Conservation (phyloP, 1,140 invertebrate genomes). For the Lepidurus couesii region DNA sequence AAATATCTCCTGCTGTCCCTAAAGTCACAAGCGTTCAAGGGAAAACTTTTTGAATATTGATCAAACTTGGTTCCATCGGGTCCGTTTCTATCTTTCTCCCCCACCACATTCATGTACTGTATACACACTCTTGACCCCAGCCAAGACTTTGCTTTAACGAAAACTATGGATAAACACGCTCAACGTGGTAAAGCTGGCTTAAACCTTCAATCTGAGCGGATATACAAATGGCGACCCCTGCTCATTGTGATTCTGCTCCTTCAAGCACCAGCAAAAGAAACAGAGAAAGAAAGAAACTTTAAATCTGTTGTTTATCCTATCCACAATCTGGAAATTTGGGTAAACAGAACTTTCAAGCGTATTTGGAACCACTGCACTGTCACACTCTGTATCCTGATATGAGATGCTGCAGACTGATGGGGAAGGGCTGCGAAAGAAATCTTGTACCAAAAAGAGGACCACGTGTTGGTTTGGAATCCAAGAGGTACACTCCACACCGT, state of each 20-base stretch:
- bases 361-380: background rate
- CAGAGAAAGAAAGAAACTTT: too few relatives aligned
- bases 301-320: too few relatives aligned
- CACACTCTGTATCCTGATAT: background rate
- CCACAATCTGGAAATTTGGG: too few relatives aligned
- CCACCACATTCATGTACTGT: background rate
- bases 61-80: background rate
- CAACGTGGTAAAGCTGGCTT: background rate
- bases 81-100: background rate
- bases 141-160: background rate
- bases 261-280: too few relatives aligned
- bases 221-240: too few relatives aligned
- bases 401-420: background rate
- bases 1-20: background rate
- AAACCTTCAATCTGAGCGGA: too few relatives aligned
- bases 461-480: constrained; percentile 13
- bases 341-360: too few relatives aligned
- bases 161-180: background rate
- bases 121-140: background rate
- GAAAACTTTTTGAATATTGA: constrained; percentile 3
- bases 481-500: background rate
- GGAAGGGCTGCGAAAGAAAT: background rate
- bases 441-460: background rate
- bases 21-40: background rate
- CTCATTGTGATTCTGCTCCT: too few relatives aligned